These are phyloP conservation scores for Cotesia congregata DNA, from an alignment of 2,888 invertebrate species.

Conservation along the genomic window DNA sequence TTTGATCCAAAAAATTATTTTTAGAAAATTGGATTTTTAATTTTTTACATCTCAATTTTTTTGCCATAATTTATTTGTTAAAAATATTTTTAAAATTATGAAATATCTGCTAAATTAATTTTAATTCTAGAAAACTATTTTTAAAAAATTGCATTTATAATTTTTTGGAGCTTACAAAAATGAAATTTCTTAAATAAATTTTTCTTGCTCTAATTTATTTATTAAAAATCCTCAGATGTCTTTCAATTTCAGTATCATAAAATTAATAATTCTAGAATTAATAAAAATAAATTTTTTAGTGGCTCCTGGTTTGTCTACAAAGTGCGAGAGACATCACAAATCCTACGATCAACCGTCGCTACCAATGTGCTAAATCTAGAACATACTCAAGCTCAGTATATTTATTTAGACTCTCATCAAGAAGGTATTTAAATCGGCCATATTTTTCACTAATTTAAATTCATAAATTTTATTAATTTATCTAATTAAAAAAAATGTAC, in stretches of 20 bases:
- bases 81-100: too few species aligned
- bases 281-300: conserved; percentile 49
- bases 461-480: background rate
- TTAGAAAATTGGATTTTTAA: too few species aligned
- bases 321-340: conserved; percentile 59
- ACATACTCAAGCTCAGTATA: conserved; percentile 71
- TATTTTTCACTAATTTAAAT: background rate
- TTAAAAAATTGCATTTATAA: conserved; percentile 23
- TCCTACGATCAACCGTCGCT: conserved; percentile 68
- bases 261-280: background rate
- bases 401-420: conserved; percentile 73
- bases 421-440: conserved; percentile 56
- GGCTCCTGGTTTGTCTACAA: conserved; percentile 65
- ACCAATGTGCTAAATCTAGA: conserved; percentile 67
- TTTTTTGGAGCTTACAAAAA: background rate
- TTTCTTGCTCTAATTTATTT: background rate
- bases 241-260: too few species aligned
- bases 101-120: too few species aligned
- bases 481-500: conserved; percentile 8
- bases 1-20: too few species aligned
- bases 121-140: conserved; percentile 26
- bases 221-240: too few species aligned
- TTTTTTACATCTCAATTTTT: too few species aligned
- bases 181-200: background rate
- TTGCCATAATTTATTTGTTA: too few species aligned